phyloP scores from a whole-genome alignment of 2,797 vertebrate genomes.

The Chaenodraco wilsoni region DNA sequence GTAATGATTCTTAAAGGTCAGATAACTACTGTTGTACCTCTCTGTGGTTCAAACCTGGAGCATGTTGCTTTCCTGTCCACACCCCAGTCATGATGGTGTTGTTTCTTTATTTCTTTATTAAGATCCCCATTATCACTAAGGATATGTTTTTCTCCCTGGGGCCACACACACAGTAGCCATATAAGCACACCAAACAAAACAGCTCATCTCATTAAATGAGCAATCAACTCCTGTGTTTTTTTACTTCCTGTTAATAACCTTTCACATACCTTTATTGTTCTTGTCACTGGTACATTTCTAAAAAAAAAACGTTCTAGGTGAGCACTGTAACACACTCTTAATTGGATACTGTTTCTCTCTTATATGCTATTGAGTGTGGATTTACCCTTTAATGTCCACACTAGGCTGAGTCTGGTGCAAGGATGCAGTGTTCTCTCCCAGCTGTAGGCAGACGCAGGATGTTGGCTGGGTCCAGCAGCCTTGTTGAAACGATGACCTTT shows the following conservation, averaged over 20 bases:
- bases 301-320: too few relatives aligned
- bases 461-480: constrained; percentile 38
- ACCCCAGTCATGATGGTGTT: not conserved
- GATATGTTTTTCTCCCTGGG: too few relatives aligned
- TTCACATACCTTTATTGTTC: too few relatives aligned
- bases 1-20: constrained; percentile 16
- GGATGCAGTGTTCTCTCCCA: constrained; percentile 37
- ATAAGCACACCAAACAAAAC: too few relatives aligned
- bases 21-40: not conserved
- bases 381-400: constrained; percentile 32
- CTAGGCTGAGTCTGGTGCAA: constrained; percentile 30
- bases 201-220: too few relatives aligned
- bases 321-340: too few relatives aligned
- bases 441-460: constrained; percentile 35
- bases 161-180: too few relatives aligned
- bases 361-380: constrained; percentile 15
- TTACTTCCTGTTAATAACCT: too few relatives aligned
- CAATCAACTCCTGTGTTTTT: too few relatives aligned
- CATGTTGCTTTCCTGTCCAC: constrained; percentile 7
- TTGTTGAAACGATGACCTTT: constrained; percentile 81
- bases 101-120: too few relatives aligned
- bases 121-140: too few relatives aligned
- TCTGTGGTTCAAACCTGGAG: constrained; percentile 10
- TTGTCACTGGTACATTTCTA: too few relatives aligned
- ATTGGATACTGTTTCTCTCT: not conserved